These are phyloP conservation scores for Schrankia costaestrigalis DNA, from an alignment of 2,888 invertebrate genomes.

Conservation along the genomic window DNA sequence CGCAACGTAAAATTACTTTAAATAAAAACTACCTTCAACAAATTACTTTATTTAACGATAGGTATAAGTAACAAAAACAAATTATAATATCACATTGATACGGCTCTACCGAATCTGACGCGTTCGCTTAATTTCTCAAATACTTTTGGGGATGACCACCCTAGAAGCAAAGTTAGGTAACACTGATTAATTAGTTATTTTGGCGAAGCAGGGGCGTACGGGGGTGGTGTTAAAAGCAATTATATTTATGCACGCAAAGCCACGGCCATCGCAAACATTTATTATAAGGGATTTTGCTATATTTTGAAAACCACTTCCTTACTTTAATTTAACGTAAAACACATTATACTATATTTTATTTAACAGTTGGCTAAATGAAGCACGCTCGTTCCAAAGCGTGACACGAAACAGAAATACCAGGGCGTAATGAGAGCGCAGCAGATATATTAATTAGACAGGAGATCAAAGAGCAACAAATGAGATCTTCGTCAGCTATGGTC, in stretches of 20 bases:
- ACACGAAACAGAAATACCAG: conserved; percentile 56
- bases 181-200: conserved; percentile 50
- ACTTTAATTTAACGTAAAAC: no score
- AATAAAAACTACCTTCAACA: no score
- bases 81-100: conserved; percentile 4
- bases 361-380: conserved; percentile 21
- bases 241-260: conserved; percentile 43
- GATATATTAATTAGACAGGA: conserved; percentile 59
- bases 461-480: conserved; percentile 58
- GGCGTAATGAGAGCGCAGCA: conserved; percentile 48
- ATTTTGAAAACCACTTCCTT: no score
- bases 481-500: conserved; percentile 48
- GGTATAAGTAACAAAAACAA: no score
- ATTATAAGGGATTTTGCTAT: conserved; percentile 13
- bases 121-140: conserved; percentile 17
- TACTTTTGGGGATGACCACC: conserved; percentile 21
- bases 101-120: conserved; percentile 5
- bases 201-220: conserved; percentile 27
- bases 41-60: no score
- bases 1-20: no score
- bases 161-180: conserved; percentile 30
- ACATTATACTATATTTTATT: conserved; percentile 7
- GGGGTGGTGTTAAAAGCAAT: conserved; percentile 43
- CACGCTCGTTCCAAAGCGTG: conserved; percentile 28
- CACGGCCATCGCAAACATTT: conserved; percentile 9